phyloP scores from a whole-genome alignment of 2,888 invertebrate species.

The Onthophagus sagittarius region DNA sequence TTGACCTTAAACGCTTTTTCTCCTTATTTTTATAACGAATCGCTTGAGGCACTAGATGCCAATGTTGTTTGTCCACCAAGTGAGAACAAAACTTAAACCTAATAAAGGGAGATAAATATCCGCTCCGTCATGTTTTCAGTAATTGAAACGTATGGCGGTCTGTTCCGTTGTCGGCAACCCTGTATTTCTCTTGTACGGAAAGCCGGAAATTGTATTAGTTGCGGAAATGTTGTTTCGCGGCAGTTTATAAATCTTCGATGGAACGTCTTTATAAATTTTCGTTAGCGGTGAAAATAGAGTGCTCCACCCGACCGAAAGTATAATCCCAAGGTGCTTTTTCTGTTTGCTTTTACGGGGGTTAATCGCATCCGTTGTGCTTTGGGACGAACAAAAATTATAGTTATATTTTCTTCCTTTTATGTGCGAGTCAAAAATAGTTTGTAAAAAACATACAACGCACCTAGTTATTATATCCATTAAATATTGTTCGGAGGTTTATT shows the following conservation, averaged over 20 bases:
- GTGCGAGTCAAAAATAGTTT: not conserved
- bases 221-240: conserved; percentile 3
- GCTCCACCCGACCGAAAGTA: not conserved
- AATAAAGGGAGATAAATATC: conserved; percentile 10
- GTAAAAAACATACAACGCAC: not conserved
- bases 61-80: not conserved
- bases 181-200: not conserved
- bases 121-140: conserved; percentile 11
- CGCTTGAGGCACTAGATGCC: not conserved
- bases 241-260: conserved; percentile 10
- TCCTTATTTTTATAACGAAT: no score
- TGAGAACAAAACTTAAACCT: not conserved
- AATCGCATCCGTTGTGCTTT: not conserved
- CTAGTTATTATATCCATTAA: not conserved
- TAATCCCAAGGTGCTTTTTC: not conserved
- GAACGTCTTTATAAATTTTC: not conserved
- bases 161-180: not conserved
- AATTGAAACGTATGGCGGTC: conserved; percentile 11
- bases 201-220: conserved; percentile 8
- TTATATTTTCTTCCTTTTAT: not conserved
- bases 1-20: no score
- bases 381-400: not conserved
- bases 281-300: not conserved
- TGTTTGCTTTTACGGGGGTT: not conserved
- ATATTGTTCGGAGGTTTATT: no score